Evolutionary conservation across 2,888 invertebrate genomes (phyloP).

Genomic region (Acronicta leporina): DNA sequence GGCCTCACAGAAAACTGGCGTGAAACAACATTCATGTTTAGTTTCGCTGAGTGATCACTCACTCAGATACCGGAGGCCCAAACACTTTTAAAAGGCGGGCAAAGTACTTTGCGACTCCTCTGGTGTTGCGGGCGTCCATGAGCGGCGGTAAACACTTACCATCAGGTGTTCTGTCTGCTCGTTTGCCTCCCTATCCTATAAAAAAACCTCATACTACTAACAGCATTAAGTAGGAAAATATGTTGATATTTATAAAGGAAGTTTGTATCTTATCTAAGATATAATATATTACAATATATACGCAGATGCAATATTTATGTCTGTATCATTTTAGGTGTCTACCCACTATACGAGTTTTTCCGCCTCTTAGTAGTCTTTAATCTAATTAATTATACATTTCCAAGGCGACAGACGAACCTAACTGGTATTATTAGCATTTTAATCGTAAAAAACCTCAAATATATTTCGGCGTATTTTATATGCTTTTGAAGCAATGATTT

Average conservation of each 20-base stretch:
- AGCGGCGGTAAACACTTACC: no score
- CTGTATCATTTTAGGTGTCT: slow-evolving; percentile 41
- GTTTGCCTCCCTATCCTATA: no score
- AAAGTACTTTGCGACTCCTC: no score
- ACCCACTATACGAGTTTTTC: slow-evolving; percentile 30
- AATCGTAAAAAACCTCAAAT: slow-evolving; percentile 18
- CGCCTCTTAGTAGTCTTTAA: slow-evolving; percentile 16
- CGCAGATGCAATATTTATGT: slow-evolving; percentile 47
- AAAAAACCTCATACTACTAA: slow-evolving; percentile 1
- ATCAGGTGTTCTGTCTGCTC: no score
- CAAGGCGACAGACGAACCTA: slow-evolving; percentile 14
- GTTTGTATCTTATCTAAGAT: slow-evolving; percentile 25
- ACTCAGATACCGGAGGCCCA: no score
- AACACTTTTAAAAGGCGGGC: no score
- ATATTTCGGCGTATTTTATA: slow-evolving; percentile 19
- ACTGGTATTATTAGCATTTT: slow-evolving; percentile 31
- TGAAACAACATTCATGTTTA: no score
- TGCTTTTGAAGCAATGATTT: slow-evolving; percentile 26
- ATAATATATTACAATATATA: slow-evolving; percentile 39
- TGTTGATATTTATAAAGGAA: slow-evolving; percentile 28
- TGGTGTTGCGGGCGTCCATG: no score
- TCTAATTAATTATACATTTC: slow-evolving; percentile 38
- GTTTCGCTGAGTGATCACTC: no score
- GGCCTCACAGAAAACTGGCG: no score
- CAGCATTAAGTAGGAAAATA: slow-evolving; percentile 38